These are phyloP conservation scores for Agriopis aurantiaria DNA, from an alignment of 2,888 invertebrate species.

Conservation along the genomic window DNA sequence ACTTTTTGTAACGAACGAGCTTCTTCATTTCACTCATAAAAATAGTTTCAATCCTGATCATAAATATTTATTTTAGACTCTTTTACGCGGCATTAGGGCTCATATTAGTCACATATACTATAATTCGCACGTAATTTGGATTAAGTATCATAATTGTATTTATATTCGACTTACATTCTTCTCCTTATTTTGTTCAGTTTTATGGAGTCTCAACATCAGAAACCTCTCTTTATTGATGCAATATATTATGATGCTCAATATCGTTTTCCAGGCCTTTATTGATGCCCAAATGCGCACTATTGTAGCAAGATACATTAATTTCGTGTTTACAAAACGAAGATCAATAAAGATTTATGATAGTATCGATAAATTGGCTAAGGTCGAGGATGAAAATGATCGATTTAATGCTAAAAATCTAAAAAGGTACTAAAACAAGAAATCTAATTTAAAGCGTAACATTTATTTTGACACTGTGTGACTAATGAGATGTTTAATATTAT, in stretches of 20 bases:
- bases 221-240: background rate
- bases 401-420: too few relatives aligned
- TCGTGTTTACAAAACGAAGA: slow-evolving; percentile 21
- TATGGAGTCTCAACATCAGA: slow-evolving; percentile 9
- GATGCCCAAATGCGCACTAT: background rate
- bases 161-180: slow-evolving; percentile 2
- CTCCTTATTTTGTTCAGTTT: slow-evolving; percentile 10
- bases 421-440: too few relatives aligned
- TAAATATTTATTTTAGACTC: background rate
- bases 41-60: background rate
- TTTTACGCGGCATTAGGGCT: background rate
- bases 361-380: too few relatives aligned
- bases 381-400: too few relatives aligned
- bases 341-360: slow-evolving; percentile 17
- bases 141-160: slow-evolving; percentile 3
- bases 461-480: slow-evolving; percentile 9
- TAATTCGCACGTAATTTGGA: background rate
- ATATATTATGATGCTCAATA: slow-evolving; percentile 7
- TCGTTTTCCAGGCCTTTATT: slow-evolving; percentile 7
- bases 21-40: slow-evolving; percentile 19
- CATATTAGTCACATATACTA: background rate
- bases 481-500: slow-evolving; percentile 13
- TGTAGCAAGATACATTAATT: slow-evolving; percentile 8
- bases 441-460: too few relatives aligned
- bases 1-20: slow-evolving; percentile 9